Evolutionary conservation across 1,140 invertebrate species (phyloP).

Genomic region (Varroa destructor): DNA sequence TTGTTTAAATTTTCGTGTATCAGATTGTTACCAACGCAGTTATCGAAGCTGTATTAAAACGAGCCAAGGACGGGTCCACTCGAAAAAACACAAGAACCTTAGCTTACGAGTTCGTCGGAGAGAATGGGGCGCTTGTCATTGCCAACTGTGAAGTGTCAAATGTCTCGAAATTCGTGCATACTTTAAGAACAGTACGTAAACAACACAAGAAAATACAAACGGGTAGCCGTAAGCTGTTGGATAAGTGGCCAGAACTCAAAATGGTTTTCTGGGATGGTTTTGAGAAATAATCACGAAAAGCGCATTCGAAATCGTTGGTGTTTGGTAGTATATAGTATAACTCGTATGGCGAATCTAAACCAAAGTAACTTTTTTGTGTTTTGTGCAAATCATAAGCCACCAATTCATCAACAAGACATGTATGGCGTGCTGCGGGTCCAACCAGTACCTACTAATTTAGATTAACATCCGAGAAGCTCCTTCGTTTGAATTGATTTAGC

Average conservation of each 20-base stretch:
- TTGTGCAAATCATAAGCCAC: no score
- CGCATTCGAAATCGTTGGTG: not conserved
- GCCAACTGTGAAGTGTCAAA: not conserved
- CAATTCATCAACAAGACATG: no score
- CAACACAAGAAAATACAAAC: no score
- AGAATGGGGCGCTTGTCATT: not conserved
- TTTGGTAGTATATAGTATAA: not conserved
- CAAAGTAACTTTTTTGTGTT: no score
- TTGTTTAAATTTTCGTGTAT: not conserved
- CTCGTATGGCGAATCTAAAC: no score
- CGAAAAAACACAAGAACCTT: not conserved
- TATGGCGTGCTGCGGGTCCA: no score
- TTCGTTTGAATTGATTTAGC: no score
- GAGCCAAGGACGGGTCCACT: not conserved
- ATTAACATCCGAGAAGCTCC: no score
- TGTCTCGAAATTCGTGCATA: conserved; percentile 1
- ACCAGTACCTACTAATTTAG: no score
- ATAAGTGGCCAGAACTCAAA: not conserved
- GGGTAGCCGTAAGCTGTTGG: no score
- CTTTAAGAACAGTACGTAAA: not conserved
- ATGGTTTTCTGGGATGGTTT: not conserved
- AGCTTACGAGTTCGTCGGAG: conserved; percentile 9
- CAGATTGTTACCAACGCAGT: conserved; percentile 1
- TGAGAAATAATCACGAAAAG: not conserved
- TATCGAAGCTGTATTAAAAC: conserved; percentile 5